These are phyloP conservation scores for Sturnus vulgaris DNA, from an alignment of 2,113 vertebrate species.

Conservation along the genomic window DNA sequence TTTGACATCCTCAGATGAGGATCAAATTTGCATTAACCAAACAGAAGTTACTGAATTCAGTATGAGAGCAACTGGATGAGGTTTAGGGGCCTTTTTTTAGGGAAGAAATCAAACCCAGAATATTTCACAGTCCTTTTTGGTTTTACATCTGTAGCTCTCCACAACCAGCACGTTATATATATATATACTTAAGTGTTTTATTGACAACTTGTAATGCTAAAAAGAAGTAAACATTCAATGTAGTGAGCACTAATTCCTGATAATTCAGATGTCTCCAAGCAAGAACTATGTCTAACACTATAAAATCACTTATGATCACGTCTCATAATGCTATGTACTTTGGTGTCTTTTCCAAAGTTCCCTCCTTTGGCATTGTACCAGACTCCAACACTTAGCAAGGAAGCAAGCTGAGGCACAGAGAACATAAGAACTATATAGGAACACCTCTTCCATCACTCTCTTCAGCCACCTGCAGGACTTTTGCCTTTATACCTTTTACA, in stretches of 20 bases:
- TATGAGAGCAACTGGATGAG: background rate
- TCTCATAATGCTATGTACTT: background rate
- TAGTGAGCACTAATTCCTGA: background rate
- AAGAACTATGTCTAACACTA: background rate
- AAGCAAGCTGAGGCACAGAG: background rate
- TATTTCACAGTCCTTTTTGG: background rate
- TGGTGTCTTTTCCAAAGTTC: background rate
- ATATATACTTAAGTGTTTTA: background rate
- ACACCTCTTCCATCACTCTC: background rate
- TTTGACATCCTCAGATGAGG: background rate
- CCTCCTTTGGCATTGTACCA: background rate
- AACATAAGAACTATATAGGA: background rate
- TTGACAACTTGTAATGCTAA: background rate
- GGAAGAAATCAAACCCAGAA: background rate
- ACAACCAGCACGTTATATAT: background rate
- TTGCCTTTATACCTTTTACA: background rate
- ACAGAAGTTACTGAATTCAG: background rate
- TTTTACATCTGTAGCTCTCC: background rate
- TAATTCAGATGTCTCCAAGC: background rate
- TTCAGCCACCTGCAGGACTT: background rate
- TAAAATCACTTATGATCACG: background rate
- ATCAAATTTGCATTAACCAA: background rate
- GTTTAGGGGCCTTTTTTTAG: background rate
- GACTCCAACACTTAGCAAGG: background rate
- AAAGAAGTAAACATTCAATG: background rate